A percentile compares a stretch with the other conserved stretches of the same genome.
Conservation (phyloP, 2,797 vertebrate genomes). For the Phaenicophaeus curvirostris region DNA sequence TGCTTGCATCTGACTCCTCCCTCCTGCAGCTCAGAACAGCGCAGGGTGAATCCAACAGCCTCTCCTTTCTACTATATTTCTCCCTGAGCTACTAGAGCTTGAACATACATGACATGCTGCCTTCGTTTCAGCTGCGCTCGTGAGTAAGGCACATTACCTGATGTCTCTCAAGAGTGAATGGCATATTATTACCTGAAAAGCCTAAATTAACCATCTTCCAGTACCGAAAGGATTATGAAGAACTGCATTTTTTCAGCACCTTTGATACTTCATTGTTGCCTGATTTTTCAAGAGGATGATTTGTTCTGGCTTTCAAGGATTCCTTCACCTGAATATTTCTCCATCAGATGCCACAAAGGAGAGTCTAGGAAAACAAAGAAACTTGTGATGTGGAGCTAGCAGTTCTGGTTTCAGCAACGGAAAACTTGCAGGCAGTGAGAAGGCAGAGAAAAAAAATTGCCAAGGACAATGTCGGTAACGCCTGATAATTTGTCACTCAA, state of each 20-base stretch:
- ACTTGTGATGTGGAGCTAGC: slow-evolving; percentile 49
- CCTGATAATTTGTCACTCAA: slow-evolving; percentile 80
- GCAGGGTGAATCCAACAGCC: slow-evolving; percentile 58
- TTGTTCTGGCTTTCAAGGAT: background rate
- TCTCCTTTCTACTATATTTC: slow-evolving; percentile 5
- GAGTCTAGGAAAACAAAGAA: slow-evolving; percentile 33
- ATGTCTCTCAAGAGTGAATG: background rate
- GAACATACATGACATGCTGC: slow-evolving; percentile 8
- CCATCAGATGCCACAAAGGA: background rate
- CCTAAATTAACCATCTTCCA: background rate
- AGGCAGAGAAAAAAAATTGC: slow-evolving; percentile 14
- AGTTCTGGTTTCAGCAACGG: slow-evolving; percentile 15
- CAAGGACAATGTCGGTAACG: slow-evolving; percentile 80
- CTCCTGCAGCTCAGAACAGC: slow-evolving; percentile 75
- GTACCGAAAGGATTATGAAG: background rate
- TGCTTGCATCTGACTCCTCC: slow-evolving; percentile 75
- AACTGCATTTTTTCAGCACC: background rate
- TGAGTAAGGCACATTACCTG: slow-evolving; percentile 29
- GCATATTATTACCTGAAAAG: slow-evolving; percentile 3
- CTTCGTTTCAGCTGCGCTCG: slow-evolving; percentile 23
- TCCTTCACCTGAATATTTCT: background rate
- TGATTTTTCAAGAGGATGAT: slow-evolving; percentile 19
- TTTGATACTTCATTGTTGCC: slow-evolving; percentile 14
- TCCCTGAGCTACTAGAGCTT: slow-evolving; percentile 27
- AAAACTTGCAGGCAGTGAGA: slow-evolving; percentile 51